Base-by-base conservation (phyloP, 2,888 invertebrate species). In the Hyppa rectilinea region DNA sequence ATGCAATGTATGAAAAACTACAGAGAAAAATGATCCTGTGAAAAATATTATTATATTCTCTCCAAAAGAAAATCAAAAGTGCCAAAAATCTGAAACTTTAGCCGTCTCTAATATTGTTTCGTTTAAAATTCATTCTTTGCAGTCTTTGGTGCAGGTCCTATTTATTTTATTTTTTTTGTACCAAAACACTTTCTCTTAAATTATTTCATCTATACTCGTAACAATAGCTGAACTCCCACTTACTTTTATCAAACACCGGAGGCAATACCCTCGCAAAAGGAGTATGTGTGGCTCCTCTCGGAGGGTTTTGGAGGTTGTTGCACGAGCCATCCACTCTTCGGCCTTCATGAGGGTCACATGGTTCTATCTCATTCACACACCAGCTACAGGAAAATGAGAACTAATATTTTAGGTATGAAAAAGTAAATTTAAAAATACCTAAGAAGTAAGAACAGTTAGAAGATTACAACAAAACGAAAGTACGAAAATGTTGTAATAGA, bases 321-420 rank as follows among this genome's bases (percentile, higher is more conserved):
- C 94, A 94, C 0, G 94, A 88, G 0, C 93, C 94, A 65, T 94
- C 94, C 0, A 92, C 71, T 0, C 94, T 86, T 7, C 93, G 88
- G 0, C 90, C 88, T 81, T 94, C 94, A 0, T 85, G 20, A 0
- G 90, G 88, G 47, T 92, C 85, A 65, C 94, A 94, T 10, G 91
- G 89, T 34, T 85, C 70, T 0, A 93, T 59, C 34, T 90, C 91
- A 7, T 84, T 90, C 0, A 90, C 88, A 56, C 94, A 94, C 92
- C 92, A 94, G 71, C 94, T 91, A 58, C 1, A 59, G 2, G 4
- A 59, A n/a, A n/a, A 31, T 2, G 0, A 29, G 2, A 26, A 45
- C 4, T 9, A 3, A 17, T 31, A n/a, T 17, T n/a, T n/a, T 45
- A 59, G 29, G 3, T 14, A 9, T 0, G 20, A 1, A 2, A 29